phyloP scores from a whole-genome alignment of 2,888 invertebrate species.

The Abrostola triplasia region DNA sequence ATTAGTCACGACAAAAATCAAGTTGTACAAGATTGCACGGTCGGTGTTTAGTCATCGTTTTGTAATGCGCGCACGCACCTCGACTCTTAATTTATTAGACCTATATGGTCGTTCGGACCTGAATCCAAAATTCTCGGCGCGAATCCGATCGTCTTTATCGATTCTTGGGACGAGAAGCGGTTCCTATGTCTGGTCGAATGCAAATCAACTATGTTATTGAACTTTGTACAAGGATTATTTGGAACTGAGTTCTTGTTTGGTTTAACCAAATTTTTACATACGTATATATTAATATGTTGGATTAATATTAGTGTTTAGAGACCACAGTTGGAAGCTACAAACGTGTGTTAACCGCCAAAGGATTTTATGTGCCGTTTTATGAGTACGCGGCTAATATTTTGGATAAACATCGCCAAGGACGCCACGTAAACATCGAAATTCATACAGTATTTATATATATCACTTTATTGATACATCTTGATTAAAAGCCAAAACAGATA shows the following conservation, averaged over 20 bases:
- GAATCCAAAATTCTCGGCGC: slow-evolving; percentile 64
- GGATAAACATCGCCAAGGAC: slow-evolving; percentile 14
- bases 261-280: too few relatives aligned
- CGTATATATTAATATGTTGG: too few relatives aligned
- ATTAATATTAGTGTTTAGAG: too few relatives aligned
- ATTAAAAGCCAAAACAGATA: slow-evolving; percentile 30
- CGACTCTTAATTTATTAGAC: slow-evolving; percentile 73
- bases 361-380: too few relatives aligned
- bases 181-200: slow-evolving; percentile 49
- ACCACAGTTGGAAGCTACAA: too few relatives aligned
- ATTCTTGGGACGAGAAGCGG: slow-evolving; percentile 51
- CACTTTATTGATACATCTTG: slow-evolving; percentile 16
- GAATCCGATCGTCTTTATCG: slow-evolving; percentile 51
- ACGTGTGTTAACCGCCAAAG: too few relatives aligned
- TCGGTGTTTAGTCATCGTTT: slow-evolving; percentile 80
- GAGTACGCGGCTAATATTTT: too few relatives aligned
- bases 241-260: slow-evolving; percentile 14
- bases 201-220: slow-evolving; percentile 56
- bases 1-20: slow-evolving; percentile 63
- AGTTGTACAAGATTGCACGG: slow-evolving; percentile 63
- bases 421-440: too few relatives aligned
- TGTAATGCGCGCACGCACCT: slow-evolving; percentile 78
- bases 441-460: slow-evolving; percentile 28
- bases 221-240: slow-evolving; percentile 37
- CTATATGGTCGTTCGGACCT: slow-evolving; percentile 60